These are phyloP conservation scores for Varroa destructor DNA, from an alignment of 1,140 invertebrate genomes.

Conservation along the genomic window DNA sequence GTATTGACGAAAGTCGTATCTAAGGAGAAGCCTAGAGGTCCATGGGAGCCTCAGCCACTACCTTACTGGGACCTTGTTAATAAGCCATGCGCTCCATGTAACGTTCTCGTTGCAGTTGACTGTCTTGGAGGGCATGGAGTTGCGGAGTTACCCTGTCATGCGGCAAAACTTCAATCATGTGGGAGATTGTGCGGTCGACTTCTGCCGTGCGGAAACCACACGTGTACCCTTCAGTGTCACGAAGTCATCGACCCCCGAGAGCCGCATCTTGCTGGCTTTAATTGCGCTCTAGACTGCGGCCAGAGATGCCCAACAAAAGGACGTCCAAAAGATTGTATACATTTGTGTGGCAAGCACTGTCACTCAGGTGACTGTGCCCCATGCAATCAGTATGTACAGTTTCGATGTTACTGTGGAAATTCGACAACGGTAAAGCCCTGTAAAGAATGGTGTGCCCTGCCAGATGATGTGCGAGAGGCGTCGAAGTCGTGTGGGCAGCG, in stretches of 20 bases:
- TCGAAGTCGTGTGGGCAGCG: slow-evolving; percentile 51
- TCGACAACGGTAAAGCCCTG: slow-evolving; percentile 60
- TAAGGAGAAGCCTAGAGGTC: slow-evolving; percentile 49
- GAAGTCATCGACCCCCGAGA: slow-evolving; percentile 40
- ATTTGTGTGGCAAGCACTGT: slow-evolving; percentile 59
- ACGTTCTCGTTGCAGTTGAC: slow-evolving; percentile 53
- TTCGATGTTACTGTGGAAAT: slow-evolving; percentile 64
- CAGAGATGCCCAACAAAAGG: slow-evolving; percentile 52
- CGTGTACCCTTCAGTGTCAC: slow-evolving; percentile 60
- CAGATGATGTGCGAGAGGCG: slow-evolving; percentile 42
- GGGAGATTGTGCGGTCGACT: slow-evolving; percentile 53
- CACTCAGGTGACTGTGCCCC: slow-evolving; percentile 49
- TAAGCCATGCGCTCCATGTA: slow-evolving; percentile 47
- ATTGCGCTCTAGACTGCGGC: slow-evolving; percentile 43
- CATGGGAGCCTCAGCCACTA: slow-evolving; percentile 52
- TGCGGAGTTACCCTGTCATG: slow-evolving; percentile 56
- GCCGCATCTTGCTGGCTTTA: slow-evolving; percentile 35
- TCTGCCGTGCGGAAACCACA: slow-evolving; percentile 64
- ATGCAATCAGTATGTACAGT: slow-evolving; percentile 56
- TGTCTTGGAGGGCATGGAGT: slow-evolving; percentile 70
- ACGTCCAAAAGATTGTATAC: slow-evolving; percentile 60
- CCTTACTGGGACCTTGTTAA: slow-evolving; percentile 50
- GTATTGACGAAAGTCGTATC: slow-evolving; percentile 51
- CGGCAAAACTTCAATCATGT: slow-evolving; percentile 56
- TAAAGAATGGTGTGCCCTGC: slow-evolving; percentile 48